Conservation (phyloP, 2,888 invertebrate species). For the Melinopterus prodromus region DNA sequence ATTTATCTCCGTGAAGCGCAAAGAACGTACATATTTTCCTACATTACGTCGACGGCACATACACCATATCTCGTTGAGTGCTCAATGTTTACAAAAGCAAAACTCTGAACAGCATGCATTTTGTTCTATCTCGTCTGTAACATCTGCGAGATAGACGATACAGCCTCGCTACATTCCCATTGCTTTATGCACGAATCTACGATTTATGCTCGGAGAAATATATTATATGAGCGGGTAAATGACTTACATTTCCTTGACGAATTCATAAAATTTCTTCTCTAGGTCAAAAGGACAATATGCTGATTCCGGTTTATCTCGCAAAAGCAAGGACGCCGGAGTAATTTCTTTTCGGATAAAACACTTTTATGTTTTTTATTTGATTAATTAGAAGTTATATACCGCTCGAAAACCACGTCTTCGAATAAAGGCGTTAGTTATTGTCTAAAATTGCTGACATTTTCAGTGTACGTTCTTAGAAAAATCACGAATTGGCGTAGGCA, state of each 20-base stretch:
- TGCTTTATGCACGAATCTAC: constrained; percentile 14
- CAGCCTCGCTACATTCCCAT: neutral
- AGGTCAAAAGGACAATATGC: constrained; percentile 28
- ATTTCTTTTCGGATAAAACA: constrained; percentile 30
- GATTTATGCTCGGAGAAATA: constrained; percentile 27
- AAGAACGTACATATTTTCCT: neutral
- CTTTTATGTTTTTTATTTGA: constrained; percentile 27
- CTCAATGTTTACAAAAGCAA: neutral
- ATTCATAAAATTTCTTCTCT: constrained; percentile 30
- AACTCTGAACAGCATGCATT: neutral
- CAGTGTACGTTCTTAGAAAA: no score
- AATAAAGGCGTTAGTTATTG: neutral
- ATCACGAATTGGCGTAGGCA: no score
- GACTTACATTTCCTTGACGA: constrained; percentile 28
- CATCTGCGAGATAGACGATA: neutral
- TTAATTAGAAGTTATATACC: neutral
- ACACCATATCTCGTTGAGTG: neutral
- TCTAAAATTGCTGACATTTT: no score
- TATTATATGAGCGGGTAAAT: constrained; percentile 27
- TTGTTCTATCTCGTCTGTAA: neutral
- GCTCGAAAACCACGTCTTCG: neutral
- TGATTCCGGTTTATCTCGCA: constrained; percentile 17
- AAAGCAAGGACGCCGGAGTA: neutral
- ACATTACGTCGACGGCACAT: neutral
- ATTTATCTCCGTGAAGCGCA: neutral